phyloP scores from a whole-genome alignment of 2,888 invertebrate species.

The Bombyx huttoni region DNA sequence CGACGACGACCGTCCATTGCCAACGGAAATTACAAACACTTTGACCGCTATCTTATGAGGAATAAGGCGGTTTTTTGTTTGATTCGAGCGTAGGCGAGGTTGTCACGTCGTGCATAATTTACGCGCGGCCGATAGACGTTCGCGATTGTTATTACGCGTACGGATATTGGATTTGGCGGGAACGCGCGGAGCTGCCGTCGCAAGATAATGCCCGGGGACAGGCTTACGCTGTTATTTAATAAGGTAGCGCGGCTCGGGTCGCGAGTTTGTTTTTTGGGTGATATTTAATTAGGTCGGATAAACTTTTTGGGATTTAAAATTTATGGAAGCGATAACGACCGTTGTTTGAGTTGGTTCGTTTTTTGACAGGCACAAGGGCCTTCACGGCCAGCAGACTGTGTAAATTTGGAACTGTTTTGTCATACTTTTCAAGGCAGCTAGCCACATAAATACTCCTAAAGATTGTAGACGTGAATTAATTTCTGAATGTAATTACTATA shows the following conservation, averaged over 20 bases:
- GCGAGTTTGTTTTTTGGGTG: constrained; percentile 12
- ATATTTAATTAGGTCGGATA: constrained; percentile 13
- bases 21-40: constrained; percentile 12
- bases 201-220: constrained; percentile 34
- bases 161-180: constrained; percentile 66
- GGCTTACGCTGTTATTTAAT: constrained; percentile 17
- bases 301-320: not conserved
- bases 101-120: constrained; percentile 60
- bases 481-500: too few species aligned
- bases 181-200: constrained; percentile 35
- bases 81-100: not conserved
- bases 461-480: too few species aligned
- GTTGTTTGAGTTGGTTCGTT: not conserved
- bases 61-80: constrained; percentile 20
- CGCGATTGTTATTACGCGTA: constrained; percentile 68
- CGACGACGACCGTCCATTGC: constrained; percentile 45
- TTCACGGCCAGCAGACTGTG: too few species aligned
- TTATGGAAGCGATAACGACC: not conserved
- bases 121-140: constrained; percentile 66
- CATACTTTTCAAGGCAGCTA: too few species aligned
- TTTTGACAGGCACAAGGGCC: not conserved
- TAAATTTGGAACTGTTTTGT: too few species aligned
- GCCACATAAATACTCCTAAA: too few species aligned
- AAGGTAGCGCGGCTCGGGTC: constrained; percentile 18
- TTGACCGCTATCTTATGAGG: constrained; percentile 9